Evolutionary conservation across 2,888 invertebrate species (phyloP), one percentile per base, ranked within the genome.

Genomic region (Iselma pallidipennis): DNA sequence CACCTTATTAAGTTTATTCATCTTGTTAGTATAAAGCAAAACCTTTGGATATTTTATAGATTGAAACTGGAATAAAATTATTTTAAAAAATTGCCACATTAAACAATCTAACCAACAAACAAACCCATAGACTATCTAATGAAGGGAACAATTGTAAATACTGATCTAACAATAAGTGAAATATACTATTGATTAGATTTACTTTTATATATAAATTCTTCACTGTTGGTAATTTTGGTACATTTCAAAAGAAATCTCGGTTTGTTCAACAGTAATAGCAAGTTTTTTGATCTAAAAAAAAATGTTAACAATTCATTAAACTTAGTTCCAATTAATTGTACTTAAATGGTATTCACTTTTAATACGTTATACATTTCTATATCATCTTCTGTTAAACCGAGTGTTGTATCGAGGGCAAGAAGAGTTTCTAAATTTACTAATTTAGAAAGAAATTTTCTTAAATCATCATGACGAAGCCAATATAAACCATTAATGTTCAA

Each of bases 401-500:
- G 31, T 26, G 42, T 45, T 2, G 63, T 63, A 5, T 59, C 37
- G 6, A 63, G 58, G 0, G 63, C 63, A n/a, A 45, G 59, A 7
- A 63, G 42, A 23, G 26, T 52, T 10, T 59, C 55, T 21, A 63
- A 52, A 52, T 58, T 59, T 16, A 51, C 26, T n/a, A 63, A 29
- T 31, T 25, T 55, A 6, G 29, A 4, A 6, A 63, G 19, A 52
- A 59, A 55, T 33, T 29, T 50, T 10, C 63, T 45, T 19, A 59
- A 45, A 12, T 55, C 49, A 5, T 19, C 4, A 0, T 31, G 55
- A 2, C 10, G 45, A 2, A 63, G 49, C 63, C 63, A 63, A 33
- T 63, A 63, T 12, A 63, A 12, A 21, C 55, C 54, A 28, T 63
- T 63, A 1, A 63, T 37, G 50, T 63, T 59, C n/a, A 63, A 33